These are phyloP conservation scores for Hydrotaea diabolus DNA, from an alignment of 2,888 invertebrate genomes.

Conservation along the genomic window DNA sequence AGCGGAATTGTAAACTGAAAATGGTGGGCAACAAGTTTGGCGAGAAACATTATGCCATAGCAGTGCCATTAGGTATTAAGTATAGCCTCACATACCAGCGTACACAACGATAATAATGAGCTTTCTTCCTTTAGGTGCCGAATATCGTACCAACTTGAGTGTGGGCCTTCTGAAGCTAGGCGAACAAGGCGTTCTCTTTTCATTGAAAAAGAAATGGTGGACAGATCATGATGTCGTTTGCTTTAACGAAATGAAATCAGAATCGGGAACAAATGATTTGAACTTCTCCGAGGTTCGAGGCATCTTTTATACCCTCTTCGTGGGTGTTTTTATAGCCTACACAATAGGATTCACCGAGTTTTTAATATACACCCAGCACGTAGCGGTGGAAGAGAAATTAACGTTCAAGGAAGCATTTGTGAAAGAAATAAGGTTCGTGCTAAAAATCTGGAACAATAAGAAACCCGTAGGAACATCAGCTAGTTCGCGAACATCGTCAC, in stretches of 20 bases:
- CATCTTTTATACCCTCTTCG: constrained; percentile 91
- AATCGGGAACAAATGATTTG: constrained; percentile 71
- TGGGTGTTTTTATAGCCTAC: constrained; percentile 87
- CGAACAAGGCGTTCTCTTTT: constrained; percentile 90
- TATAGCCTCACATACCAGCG: no score
- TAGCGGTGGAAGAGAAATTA: constrained; percentile 87
- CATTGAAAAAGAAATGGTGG: constrained; percentile 96
- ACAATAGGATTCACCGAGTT: constrained; percentile 92
- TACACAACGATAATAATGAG: no score
- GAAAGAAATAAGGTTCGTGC: constrained; percentile 73
- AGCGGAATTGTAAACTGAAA: constrained; percentile 89
- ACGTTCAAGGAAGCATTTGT: constrained; percentile 71
- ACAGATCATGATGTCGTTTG: constrained; percentile 83
- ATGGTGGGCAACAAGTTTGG: constrained; percentile 91
- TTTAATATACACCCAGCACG: constrained; percentile 88
- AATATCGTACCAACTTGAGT: constrained; percentile 90
- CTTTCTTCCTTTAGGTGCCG: constrained; percentile 79
- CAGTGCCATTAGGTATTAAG: constrained; percentile 91
- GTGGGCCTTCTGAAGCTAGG: constrained; percentile 94
- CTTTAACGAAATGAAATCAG: constrained; percentile 68
- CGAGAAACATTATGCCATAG: constrained; percentile 96
- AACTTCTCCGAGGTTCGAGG: constrained; percentile 88
- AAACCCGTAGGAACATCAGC: constrained; percentile 73
- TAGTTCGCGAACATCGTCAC: constrained; percentile 72
- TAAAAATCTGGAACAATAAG: constrained; percentile 76